A percentile compares a stretch with the other conserved stretches of the same genome.
Evolutionary conservation across 2,797 vertebrate genomes (phyloP).

Genomic region (Ispidina lecontei): DNA sequence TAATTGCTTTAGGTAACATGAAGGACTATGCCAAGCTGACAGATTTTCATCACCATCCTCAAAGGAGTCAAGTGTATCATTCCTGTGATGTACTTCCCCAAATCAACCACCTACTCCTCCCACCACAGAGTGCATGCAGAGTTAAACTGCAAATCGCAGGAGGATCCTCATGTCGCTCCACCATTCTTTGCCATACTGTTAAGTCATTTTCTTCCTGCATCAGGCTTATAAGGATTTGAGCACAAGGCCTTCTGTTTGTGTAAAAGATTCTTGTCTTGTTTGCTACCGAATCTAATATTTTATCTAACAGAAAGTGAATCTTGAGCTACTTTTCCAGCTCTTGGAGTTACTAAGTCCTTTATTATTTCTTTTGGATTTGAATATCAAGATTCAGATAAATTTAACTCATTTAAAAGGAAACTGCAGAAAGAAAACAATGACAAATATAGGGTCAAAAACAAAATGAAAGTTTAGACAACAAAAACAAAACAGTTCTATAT

Average conservation of each 20-base stretch:
- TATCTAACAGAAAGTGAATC: neutral
- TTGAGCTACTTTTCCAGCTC: constrained; percentile 6
- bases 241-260: neutral
- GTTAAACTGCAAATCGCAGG: constrained; percentile 19
- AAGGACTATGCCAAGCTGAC: constrained; percentile 61
- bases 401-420: constrained; percentile 26
- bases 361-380: neutral
- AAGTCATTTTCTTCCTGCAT: neutral
- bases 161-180: constrained; percentile 17
- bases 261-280: neutral
- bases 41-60: constrained; percentile 61
- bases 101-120: constrained; percentile 63
- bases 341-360: neutral
- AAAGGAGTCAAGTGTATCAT: constrained; percentile 53
- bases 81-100: constrained; percentile 54
- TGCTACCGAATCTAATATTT: neutral
- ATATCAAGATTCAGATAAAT: neutral
- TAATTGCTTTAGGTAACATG: constrained; percentile 33
- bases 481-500: neutral
- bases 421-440: neutral
- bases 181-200: constrained; percentile 6
- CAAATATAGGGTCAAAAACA: neutral
- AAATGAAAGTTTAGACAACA: neutral
- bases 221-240: neutral
- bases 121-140: constrained; percentile 27